Evolutionary conservation across 2,797 vertebrate genomes (phyloP), one percentile per base, ranked within the genome.

Genomic region (Anguilla obscura): DNA sequence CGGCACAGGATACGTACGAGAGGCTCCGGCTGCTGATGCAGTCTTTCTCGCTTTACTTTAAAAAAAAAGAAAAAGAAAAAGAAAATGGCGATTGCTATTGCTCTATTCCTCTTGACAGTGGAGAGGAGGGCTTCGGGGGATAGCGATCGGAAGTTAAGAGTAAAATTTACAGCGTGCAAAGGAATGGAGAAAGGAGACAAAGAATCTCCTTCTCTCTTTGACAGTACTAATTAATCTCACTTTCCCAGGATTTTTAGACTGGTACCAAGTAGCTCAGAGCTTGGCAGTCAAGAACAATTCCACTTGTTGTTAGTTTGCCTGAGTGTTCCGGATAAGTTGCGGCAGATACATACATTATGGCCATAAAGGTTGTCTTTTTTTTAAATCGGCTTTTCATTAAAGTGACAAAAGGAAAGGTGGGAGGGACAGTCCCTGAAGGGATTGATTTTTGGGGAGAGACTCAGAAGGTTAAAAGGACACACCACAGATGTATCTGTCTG

Each of bases 141-240:
- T 1, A n/a, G 80, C 88, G 87, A 90, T 90, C 87, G 90, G 88
- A 24, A 88, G 52, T 76, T 88, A 60, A 89, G 84, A n/a, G 60
- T 5, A 21, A 66, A n/a, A 66, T n/a, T 5, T 66, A 66, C 24
- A 8, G 60, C 45, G 83, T 88, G 85, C 88, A 89, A 89, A 90
- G 90, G 92, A 91, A 93, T 87, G 88, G 94, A 93, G 93, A 93
- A 90, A 88, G 93, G 90, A 94, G 93, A 93, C 90, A 95, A 94
- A 95, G 90, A 92, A 88, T 89, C 89, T 91, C 89, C 93, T 93
- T 93, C 93, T 93, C 74, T 16, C 93, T 93, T 83, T 87, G 40
- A 80, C 89, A 90, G 88, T 90, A 91, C 1, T 89, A 91, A 95
- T 96, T 95, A 95, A 92, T 94, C 93, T 95, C 93, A 90, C 91